These are phyloP conservation scores for Caenorhabditis brenneri DNA, from an alignment of 1,140 invertebrate species.

Conservation along the genomic window DNA sequence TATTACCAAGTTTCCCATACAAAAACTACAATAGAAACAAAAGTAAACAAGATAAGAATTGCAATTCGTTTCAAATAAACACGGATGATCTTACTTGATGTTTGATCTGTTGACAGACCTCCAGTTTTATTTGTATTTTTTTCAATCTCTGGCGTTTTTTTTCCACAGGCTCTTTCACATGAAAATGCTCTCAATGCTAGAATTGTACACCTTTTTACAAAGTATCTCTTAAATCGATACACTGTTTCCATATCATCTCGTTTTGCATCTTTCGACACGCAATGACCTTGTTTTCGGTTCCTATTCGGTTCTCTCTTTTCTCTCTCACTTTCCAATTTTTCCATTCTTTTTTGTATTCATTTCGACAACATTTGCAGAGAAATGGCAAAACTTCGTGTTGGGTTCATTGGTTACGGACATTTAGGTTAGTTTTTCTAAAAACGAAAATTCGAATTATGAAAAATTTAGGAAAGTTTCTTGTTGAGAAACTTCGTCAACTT, in stretches of 20 bases:
- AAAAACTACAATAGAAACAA: too few relatives aligned
- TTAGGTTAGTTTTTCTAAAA: slow-evolving; percentile 71
- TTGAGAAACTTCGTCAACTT: slow-evolving; percentile 69
- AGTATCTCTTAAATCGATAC: neutral
- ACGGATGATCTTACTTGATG: too few relatives aligned
- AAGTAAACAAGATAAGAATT: too few relatives aligned
- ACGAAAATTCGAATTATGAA: slow-evolving; percentile 52
- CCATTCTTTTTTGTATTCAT: neutral
- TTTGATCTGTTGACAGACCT: too few relatives aligned
- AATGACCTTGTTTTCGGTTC: slow-evolving; percentile 55
- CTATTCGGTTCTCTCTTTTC: neutral
- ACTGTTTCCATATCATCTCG: neutral
- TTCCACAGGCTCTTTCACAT: neutral
- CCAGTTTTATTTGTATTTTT: too few relatives aligned
- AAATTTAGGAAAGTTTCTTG: slow-evolving; percentile 73
- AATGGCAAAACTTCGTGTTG: slow-evolving; percentile 67
- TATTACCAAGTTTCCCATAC: too few relatives aligned
- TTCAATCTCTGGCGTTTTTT: too few relatives aligned
- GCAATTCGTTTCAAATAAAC: too few relatives aligned
- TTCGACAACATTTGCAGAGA: neutral
- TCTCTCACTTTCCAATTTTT: neutral
- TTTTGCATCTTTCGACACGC: neutral
- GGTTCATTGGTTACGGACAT: slow-evolving; percentile 75
- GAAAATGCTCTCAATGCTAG: neutral
- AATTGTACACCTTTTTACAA: neutral